Base-by-base conservation (phyloP, 2,113 vertebrate species). In the Anhinga rufa region DNA sequence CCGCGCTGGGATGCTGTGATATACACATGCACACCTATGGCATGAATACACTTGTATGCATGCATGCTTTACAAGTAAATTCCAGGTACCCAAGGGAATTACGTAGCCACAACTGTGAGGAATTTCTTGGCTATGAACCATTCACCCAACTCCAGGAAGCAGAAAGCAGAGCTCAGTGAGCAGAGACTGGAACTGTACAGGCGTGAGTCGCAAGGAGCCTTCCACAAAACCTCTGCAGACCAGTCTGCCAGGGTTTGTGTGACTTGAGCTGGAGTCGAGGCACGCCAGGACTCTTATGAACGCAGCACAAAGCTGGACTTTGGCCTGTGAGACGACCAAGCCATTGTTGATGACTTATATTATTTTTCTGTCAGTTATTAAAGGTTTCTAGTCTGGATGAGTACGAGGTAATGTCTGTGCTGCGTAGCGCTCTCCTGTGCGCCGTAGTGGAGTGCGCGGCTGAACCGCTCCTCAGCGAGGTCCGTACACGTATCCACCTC, bases 371-470 rank as follows among this genome's bases (percentile, higher is more conserved):
- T 49, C 52, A 42, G 25, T n/a, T 68, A 25, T 42, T 32, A 17
- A 64, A 28, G 38, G 14, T 38, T 76, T 71, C 75, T 36, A 18
- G 46, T 72, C 46, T 49, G 28, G 22, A n/a, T 46, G 36, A 46
- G 52, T 40, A 29, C 9, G 32, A 36, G 40, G 7, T 22, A 20
- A 69, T 78, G 36, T 18, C 28, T 66, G 8, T 84, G 55, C 49
- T 69, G 60, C 49, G 61, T 64, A 55, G 36, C 1, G 0, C 31
- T 71, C 0, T 1, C 31, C 62, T 44, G 31, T 18, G 9, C 11
- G 8, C 15, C 0, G 7, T 7, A 28, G 18, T 2, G 2, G 18
- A 22, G 10, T 1, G 24, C 34, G 70, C 2, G 2, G 40, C 71
- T 49, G 28, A 71, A n/a, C 28, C 52, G 26, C 20, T 75, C 22